Percentiles rank a stretch among this genome's conserved stretches.
Evolutionary conservation across 2,113 vertebrate genomes (phyloP).

Genomic region (Sphaerodactylus townsendi): DNA sequence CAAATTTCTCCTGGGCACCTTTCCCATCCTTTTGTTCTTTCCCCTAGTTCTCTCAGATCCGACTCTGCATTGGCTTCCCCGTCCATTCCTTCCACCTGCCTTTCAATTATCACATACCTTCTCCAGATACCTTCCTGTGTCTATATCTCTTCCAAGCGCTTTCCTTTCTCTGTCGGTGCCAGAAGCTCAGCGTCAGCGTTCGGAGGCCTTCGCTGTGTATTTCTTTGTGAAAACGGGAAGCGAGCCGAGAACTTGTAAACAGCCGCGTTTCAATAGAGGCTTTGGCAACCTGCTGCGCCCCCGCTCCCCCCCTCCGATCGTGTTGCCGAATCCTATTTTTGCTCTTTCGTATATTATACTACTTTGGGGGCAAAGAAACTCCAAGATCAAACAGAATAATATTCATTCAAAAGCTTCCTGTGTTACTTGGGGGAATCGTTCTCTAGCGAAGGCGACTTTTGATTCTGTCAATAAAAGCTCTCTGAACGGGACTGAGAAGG

Average conservation of each 20-base stretch:
- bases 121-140: background rate
- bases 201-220: accelerated
- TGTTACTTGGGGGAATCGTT: background rate
- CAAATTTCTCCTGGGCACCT: background rate
- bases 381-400: background rate
- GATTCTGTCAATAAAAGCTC: background rate
- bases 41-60: background rate
- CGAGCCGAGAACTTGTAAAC: background rate
- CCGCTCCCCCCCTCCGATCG: too few relatives aligned
- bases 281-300: background rate
- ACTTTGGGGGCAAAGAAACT: background rate
- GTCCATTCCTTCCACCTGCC: background rate
- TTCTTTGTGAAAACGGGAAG: background rate
- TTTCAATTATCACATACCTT: background rate
- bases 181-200: accelerated
- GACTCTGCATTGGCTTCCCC: background rate
- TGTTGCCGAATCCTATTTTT: background rate
- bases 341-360: background rate
- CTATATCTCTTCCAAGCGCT: background rate
- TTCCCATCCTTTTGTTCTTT: background rate
- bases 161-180: background rate
- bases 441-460: background rate
- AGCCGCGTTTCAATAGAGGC: background rate
- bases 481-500: too few relatives aligned
- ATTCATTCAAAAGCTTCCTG: background rate